phyloP scores from a whole-genome alignment of 2,113 vertebrate genomes.

The Stictonetta naevosa region DNA sequence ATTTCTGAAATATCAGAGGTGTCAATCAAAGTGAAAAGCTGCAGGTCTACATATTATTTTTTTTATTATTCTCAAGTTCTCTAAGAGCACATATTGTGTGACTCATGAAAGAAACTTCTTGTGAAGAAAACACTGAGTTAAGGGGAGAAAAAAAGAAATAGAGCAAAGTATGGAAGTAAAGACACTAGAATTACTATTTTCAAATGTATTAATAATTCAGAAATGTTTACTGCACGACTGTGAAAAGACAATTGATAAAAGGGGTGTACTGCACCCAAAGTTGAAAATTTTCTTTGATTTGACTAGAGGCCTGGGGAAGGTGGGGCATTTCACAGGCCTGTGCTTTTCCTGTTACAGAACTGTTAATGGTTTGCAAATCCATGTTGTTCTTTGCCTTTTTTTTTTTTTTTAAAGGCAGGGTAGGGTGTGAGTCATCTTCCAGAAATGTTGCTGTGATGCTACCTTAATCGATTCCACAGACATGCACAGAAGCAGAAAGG shows the following conservation, averaged over 20 bases:
- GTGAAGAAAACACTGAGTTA: not conserved
- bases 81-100: not conserved
- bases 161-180: not conserved
- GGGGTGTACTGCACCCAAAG: not conserved
- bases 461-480: not conserved
- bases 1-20: not conserved
- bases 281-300: not conserved
- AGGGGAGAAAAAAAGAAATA: not conserved
- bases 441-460: not conserved
- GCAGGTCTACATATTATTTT: not conserved
- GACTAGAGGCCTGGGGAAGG: not conserved
- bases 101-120: not conserved
- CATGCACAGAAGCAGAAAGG: not conserved
- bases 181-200: not conserved
- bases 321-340: not conserved
- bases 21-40: not conserved
- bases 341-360: fast-evolving
- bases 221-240: not conserved
- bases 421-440: not conserved
- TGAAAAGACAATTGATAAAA: not conserved
- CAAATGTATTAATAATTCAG: not conserved
- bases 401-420: not conserved
- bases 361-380: not conserved
- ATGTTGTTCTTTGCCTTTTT: not conserved
- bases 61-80: not conserved